Base-by-base conservation (phyloP, 2,797 vertebrate species). In the Silurus lanzhouensis region DNA sequence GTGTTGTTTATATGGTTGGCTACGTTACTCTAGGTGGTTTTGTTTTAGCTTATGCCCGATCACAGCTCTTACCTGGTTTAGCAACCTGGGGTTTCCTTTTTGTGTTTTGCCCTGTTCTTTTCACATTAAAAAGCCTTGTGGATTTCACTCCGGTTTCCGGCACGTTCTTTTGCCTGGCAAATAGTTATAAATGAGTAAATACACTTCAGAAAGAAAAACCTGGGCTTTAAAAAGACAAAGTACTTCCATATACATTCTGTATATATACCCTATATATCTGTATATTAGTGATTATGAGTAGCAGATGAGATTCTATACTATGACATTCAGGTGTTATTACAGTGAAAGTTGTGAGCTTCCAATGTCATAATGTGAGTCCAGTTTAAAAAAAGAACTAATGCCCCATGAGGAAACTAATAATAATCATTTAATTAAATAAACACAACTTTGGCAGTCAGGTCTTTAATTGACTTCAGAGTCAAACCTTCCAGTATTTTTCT, bases 401-500 rank as follows among this genome's bases (percentile, higher is more conserved):
- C 61, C 61, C 27, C 14, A 19, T 1, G 22, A 76, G 60, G 52
- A 78, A 85, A 57, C 25, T 71, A 87, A 77, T 72, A 68, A 58
- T 63, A 48, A 83, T 78, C 55, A 75, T 64, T 67, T 64, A 77
- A 19, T 60, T 52, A 72, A 83, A 72, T 83, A 63, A 83, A 71
- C 57, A 71, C n/a, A 38, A 44, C 48, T 58, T 79, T 85, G 84
- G 48, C 81, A 10, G 85, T 76, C 46, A 87, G 52, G 25, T 71
- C 78, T 77, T 84, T 38, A 77, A 67, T 77, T 44, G 66, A 57
- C 57, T 20, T 52, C 46, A 63, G 57, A 82, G 75, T 64, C 85
- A 88, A 85, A 83, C 67, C 61, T 77, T 86, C 81, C 57, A 67
- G 74, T 70, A 57, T 60, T 82, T 71, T 82, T 14, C 10, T 38